These are phyloP conservation scores for Lordiphosa mommai DNA, from an alignment of 1,140 invertebrate genomes.

Conservation along the genomic window DNA sequence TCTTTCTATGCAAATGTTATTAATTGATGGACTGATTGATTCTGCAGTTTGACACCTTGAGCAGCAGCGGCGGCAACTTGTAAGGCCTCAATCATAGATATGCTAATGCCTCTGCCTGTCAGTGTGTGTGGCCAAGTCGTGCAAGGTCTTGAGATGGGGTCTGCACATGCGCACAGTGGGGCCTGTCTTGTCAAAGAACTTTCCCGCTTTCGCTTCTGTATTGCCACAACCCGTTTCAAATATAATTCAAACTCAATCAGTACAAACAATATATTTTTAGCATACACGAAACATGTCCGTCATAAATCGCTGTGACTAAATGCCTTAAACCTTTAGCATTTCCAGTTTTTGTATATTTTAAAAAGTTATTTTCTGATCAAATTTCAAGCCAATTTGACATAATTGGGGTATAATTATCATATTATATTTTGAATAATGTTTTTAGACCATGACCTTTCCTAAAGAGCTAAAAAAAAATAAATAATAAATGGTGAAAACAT, in stretches of 20 bases:
- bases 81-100: constrained; percentile 20
- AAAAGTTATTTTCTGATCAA: constrained; percentile 32
- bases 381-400: constrained; percentile 30
- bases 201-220: background rate
- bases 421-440: constrained; percentile 20
- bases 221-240: background rate
- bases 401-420: constrained; percentile 33
- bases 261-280: background rate
- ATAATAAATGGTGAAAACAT: background rate
- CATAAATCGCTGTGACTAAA: constrained; percentile 29
- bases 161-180: constrained; percentile 48
- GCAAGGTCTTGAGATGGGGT: constrained; percentile 54
- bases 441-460: constrained; percentile 47
- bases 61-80: constrained; percentile 25
- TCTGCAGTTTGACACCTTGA: constrained; percentile 40
- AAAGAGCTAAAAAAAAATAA: constrained; percentile 4
- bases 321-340: constrained; percentile 41
- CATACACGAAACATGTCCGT: background rate
- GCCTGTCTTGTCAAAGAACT: background rate
- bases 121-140: constrained; percentile 42
- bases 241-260: constrained; percentile 9
- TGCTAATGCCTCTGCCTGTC: constrained; percentile 29
- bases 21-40: constrained; percentile 65
- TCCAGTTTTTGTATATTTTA: constrained; percentile 32
- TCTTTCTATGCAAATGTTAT: constrained; percentile 27